A percentile compares a stretch with the other conserved stretches of the same genome.
phyloP scores from a whole-genome alignment of 2,888 invertebrate genomes.

The Metopia argyrocephala region DNA sequence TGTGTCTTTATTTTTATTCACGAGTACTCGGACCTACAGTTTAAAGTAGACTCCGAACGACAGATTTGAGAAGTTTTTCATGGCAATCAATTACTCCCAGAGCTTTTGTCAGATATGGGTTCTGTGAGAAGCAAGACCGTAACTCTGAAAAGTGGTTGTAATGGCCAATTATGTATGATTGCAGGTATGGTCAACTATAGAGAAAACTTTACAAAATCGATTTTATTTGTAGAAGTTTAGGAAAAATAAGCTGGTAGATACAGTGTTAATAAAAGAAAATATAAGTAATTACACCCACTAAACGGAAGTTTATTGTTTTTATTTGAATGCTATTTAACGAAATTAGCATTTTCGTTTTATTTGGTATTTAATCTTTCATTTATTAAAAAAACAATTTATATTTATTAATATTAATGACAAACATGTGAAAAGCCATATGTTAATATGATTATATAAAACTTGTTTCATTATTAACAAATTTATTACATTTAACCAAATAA shows the following conservation, averaged over 20 bases:
- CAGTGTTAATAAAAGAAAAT: not conserved
- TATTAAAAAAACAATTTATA: slow-evolving; percentile 1
- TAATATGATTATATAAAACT: not conserved
- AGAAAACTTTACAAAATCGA: too few species aligned
- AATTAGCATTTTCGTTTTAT: not conserved
- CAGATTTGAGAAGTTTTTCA: too few species aligned
- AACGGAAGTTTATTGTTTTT: not conserved
- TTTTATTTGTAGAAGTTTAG: too few species aligned
- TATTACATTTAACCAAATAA: not conserved
- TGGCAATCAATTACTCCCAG: too few species aligned
- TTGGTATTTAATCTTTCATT: not conserved
- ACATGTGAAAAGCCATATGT: not conserved
- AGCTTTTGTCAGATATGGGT: too few species aligned
- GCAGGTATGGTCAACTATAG: too few species aligned
- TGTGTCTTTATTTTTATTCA: too few species aligned
- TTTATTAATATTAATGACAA: slow-evolving; percentile 16
- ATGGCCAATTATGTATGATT: too few species aligned
- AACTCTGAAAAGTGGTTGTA: too few species aligned
- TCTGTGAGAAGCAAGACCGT: too few species aligned
- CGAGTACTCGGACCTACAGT: too few species aligned
- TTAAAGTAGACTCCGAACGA: too few species aligned
- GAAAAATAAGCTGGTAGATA: not conserved
- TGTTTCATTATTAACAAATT: slow-evolving; percentile 14
- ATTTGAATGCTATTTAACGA: not conserved
- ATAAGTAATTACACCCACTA: not conserved